phyloP scores from a whole-genome alignment of 2,888 invertebrate species.

The Dione juno region DNA sequence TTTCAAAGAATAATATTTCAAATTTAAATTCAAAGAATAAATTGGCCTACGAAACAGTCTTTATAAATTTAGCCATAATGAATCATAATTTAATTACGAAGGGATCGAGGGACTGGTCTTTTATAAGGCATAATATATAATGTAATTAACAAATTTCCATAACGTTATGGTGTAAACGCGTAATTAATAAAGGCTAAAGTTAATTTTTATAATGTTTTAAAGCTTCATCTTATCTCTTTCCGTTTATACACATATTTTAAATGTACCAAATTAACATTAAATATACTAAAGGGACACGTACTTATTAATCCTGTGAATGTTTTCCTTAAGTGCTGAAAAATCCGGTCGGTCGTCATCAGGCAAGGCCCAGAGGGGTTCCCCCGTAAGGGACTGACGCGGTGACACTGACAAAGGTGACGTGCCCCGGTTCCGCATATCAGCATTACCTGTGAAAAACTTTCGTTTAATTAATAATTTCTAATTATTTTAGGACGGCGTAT shows the following conservation, averaged over 20 bases:
- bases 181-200: background rate
- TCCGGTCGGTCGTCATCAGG: constrained; percentile 95
- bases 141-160: constrained; percentile 13
- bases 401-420: constrained; percentile 78
- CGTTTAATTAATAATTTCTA: constrained; percentile 13
- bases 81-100: constrained; percentile 16
- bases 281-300: constrained; percentile 61
- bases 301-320: constrained; percentile 95
- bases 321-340: constrained; percentile 93
- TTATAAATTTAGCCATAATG: constrained; percentile 11
- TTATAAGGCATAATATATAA: constrained; percentile 6
- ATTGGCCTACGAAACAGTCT: constrained; percentile 2
- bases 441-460: constrained; percentile 59
- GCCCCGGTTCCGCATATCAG: constrained; percentile 77
- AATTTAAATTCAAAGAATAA: background rate
- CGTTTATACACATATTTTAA: no score
- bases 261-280: background rate
- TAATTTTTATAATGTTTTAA: background rate
- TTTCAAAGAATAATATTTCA: background rate
- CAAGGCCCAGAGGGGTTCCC: constrained; percentile 87
- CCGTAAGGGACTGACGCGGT: constrained; percentile 77
- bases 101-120: background rate
- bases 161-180: background rate
- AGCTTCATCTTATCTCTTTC: background rate
- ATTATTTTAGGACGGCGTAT: no score